Evolutionary conservation across 1,140 invertebrate genomes (phyloP), one percentile per base, ranked within the genome.

Genomic region (Sminthurides bifidus): DNA sequence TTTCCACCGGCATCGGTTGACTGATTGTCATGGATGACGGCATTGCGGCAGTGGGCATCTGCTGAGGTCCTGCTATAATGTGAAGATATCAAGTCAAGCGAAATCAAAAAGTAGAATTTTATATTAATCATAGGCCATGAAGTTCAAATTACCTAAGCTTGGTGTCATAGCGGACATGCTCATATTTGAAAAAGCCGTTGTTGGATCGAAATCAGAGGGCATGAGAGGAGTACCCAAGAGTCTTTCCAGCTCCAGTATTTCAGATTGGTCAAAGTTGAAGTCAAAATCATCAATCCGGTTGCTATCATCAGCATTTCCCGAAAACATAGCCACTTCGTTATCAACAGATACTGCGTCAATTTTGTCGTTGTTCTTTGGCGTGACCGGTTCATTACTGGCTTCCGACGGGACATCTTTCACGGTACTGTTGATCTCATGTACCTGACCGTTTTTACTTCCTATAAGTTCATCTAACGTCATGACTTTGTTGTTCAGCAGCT

Each of bases 401-500:
- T 27, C 8, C n/a, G 17, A 8, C n/a, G 17, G 5, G n/a, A 21
- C 5, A 8, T 5, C n/a, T 17, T 5, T 41, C n/a, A 5, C 23
- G 5, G 6, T 8, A 17, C 5, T 41, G 5, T 17, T 41, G 6
- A 17, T 17, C 5, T n/a, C 23, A 17, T 41, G 15, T 8, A 6
- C 23, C 6, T 41, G n/a, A 41, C 23, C 23, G 33, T 48, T 27
- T 58, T 57, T 52, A 6, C 29, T 35, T 29, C 45, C 17, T 46
- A 55, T 30, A 24, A 60, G 29, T 33, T 56, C 35, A 30, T 54
- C 51, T 37, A 61, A 23, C 24, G 54, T 52, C 27, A 61, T 14
- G 17, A 64, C 54, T 51, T 68, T 60, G 38, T 60, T 54, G 55
- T 64, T 61, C 24, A 52, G 40, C 15, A 56, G 44, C 30, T 58